Evolutionary conservation across 2,888 invertebrate species (phyloP), one percentile per base, ranked within the genome.

Genomic region (Platycheirus rosarum): DNA sequence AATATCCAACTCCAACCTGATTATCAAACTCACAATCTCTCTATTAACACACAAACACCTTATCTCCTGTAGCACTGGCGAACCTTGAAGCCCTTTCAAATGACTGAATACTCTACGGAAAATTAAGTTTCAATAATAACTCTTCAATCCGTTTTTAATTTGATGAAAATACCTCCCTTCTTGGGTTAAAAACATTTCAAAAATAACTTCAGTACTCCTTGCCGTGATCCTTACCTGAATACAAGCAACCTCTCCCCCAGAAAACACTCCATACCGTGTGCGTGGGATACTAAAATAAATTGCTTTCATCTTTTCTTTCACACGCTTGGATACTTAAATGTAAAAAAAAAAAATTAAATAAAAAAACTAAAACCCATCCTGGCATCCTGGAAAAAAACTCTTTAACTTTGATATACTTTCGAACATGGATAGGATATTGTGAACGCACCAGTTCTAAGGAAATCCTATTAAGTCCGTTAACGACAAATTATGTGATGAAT

Each of bases 401-500:
- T 20, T 40, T 60, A 32, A 57, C 23, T 46, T 53, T 65, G 49
- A 26, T n/a, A 13, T 42, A 53, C 62, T 40, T 63, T 77, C 77
- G 62, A 71, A 60, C 70, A 65, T 44, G 53, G n/a, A n/a, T 46
- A 60, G 14, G 35, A 63, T 60, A 44, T n/a, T 11, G 4, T 68
- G 63, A 63, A 71, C 77, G 55, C 66, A 68, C 62, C 82, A 71
- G 40, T 49, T 70, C 51, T 51, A 77, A 5, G 48, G 16, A 66
- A 82, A 68, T 66, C 82, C 55, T 44, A 77, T 82, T 77, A 71
- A 68, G 71, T 71, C 66, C 62, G 62, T 66, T 66, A 42, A 32
- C 32, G 68, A 40, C 62, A 71, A 77, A 82, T 70, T 76, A 66
- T 80, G 69, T 75, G 65, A 69, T 75, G 63, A 70, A 70, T 63